phyloP scores from a whole-genome alignment of 1,140 invertebrate species.

The Popillia japonica region DNA sequence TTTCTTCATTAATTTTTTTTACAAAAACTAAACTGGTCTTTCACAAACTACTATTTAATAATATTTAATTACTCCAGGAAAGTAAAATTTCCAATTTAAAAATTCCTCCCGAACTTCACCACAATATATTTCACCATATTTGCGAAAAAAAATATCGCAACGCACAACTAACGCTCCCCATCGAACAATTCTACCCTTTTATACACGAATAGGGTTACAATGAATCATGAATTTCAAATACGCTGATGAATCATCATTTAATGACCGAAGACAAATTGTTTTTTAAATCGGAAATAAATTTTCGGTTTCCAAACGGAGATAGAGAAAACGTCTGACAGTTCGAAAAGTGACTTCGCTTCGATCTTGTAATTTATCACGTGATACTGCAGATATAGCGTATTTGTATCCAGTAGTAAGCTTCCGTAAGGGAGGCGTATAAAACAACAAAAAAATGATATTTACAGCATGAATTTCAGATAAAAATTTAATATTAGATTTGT shows the following conservation, averaged over 20 bases:
- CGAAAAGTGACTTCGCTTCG: constrained; percentile 8
- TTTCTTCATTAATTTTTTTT: no score
- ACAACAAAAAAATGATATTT: constrained; percentile 7
- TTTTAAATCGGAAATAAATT: constrained; percentile 34
- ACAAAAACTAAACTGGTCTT: no score
- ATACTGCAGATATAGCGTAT: constrained; percentile 1
- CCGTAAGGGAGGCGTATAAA: background rate
- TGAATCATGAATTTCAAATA: constrained; percentile 31
- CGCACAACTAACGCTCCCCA: background rate
- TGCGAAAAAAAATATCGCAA: background rate
- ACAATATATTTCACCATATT: background rate
- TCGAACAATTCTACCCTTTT: constrained; percentile 10
- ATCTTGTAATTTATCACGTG: constrained; percentile 8
- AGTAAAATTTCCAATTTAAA: no score
- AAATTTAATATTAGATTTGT: background rate
- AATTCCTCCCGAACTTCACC: no score
- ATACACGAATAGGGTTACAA: constrained; percentile 20
- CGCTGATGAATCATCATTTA: constrained; percentile 29
- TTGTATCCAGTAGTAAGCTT: background rate
- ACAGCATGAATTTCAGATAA: background rate
- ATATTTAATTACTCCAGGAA: no score
- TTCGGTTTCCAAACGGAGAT: constrained; percentile 12
- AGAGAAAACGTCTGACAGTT: background rate
- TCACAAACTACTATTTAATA: no score
- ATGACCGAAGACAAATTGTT: constrained; percentile 22